phyloP scores from a whole-genome alignment of 2,797 vertebrate species.

The Eulemur albifrons region DNA sequence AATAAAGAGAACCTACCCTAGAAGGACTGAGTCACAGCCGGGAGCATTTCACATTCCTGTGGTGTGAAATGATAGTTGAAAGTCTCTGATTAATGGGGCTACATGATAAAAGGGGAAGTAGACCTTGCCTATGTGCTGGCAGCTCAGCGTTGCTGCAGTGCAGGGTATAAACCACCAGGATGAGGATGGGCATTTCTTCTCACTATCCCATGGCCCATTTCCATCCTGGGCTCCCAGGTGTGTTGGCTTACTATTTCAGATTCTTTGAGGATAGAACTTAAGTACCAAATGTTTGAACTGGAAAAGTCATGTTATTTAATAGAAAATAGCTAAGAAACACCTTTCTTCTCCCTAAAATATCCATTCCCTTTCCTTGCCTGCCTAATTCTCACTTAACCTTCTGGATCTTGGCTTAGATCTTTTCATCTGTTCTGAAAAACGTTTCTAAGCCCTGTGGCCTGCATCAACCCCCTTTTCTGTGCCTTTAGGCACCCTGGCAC shows the following conservation, averaged over 20 bases:
- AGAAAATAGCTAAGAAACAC: neutral
- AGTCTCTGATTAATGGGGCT: conserved; percentile 45
- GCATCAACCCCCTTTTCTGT: neutral
- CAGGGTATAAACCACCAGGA: neutral
- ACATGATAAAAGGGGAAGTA: neutral
- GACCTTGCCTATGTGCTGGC: neutral
- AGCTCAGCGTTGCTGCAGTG: neutral
- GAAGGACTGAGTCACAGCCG: conserved; percentile 25
- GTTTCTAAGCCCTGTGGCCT: neutral
- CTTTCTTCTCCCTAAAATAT: neutral
- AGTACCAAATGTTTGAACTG: neutral
- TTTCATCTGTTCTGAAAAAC: neutral
- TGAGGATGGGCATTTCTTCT: neutral
- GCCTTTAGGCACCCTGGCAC: neutral
- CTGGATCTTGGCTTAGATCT: neutral
- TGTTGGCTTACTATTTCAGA: neutral
- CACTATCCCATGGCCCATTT: neutral
- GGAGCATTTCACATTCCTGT: conserved; percentile 42
- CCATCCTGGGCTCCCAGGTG: neutral
- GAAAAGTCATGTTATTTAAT: neutral
- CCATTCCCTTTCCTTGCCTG: neutral
- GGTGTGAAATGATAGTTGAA: conserved; percentile 58
- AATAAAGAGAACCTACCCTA: conserved; percentile 60
- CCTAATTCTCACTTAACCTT: neutral
- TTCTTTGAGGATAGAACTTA: neutral